Evolutionary conservation across 2,113 vertebrate species (phyloP).

Genomic region (Laticauda colubrina): DNA sequence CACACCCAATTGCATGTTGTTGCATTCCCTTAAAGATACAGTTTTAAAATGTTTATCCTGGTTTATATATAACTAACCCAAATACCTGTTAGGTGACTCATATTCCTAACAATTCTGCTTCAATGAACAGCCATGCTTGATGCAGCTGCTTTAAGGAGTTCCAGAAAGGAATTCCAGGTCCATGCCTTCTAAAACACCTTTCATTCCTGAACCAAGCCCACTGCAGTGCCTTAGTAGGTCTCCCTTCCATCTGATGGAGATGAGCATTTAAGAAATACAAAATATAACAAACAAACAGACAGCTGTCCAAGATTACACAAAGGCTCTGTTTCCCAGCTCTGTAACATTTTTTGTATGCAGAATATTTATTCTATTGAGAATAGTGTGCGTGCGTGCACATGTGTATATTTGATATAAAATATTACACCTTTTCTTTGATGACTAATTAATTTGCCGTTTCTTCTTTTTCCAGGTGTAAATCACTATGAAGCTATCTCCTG

Average conservation of each 20-base stretch:
- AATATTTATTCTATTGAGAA: not conserved
- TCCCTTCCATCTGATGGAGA: not conserved
- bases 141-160: not conserved
- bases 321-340: not conserved
- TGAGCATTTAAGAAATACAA: not conserved
- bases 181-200: not conserved
- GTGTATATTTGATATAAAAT: not conserved
- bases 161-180: not conserved
- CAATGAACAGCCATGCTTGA: not conserved
- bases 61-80: no score
- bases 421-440: not conserved
- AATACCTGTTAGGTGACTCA: no score
- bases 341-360: not conserved
- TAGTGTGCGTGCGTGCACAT: fast-evolving
- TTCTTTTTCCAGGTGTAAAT: slow-evolving; percentile 41
- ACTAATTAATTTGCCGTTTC: not conserved
- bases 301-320: not conserved
- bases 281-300: not conserved
- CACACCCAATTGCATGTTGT: no score
- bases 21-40: no score
- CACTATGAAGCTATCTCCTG: slow-evolving; percentile 51
- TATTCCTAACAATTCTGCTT: not conserved
- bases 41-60: no score
- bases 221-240: not conserved
- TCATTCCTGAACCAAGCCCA: not conserved